These are phyloP conservation scores for Agonum fuliginosum DNA, from an alignment of 2,888 invertebrate genomes.

Conservation along the genomic window DNA sequence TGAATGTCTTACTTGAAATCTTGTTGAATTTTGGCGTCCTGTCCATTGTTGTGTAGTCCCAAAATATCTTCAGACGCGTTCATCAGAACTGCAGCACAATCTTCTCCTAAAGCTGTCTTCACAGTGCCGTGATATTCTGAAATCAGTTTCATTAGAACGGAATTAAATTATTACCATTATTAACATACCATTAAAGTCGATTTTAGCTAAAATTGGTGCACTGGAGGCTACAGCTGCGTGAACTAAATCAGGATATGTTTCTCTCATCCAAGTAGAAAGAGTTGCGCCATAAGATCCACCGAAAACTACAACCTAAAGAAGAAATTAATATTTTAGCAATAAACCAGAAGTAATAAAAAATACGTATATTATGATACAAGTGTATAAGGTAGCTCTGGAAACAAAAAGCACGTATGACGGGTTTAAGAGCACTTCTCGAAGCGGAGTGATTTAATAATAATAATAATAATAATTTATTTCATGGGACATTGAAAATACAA, in stretches of 20 bases:
- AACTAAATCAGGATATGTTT: conserved; percentile 64
- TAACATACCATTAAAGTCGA: conserved; percentile 64
- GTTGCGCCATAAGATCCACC: conserved; percentile 65
- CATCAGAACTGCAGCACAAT: conserved; percentile 71
- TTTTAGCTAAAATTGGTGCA: conserved; percentile 64
- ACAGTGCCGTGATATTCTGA: conserved; percentile 76
- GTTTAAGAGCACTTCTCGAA: too few relatives aligned
- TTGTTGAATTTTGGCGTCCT: conserved; percentile 69
- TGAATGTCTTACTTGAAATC: conserved; percentile 72
- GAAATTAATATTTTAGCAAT: not conserved
- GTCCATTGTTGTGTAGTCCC: conserved; percentile 66
- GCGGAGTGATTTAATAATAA: too few relatives aligned
- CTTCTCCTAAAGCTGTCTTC: conserved; percentile 70
- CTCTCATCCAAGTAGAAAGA: conserved; percentile 65
- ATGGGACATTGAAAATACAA: too few relatives aligned
- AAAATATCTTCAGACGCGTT: conserved; percentile 70
- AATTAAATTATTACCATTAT: too few relatives aligned
- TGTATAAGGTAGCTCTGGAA: too few relatives aligned
- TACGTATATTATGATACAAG: too few relatives aligned
- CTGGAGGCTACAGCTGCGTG: conserved; percentile 64
- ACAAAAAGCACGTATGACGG: too few relatives aligned
- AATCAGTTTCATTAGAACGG: too few relatives aligned
- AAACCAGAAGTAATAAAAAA: too few relatives aligned
- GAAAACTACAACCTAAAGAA: conserved; percentile 64
- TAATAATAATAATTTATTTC: too few relatives aligned